phyloP scores from a whole-genome alignment of 2,888 invertebrate species.

The Ligdia adustata region DNA sequence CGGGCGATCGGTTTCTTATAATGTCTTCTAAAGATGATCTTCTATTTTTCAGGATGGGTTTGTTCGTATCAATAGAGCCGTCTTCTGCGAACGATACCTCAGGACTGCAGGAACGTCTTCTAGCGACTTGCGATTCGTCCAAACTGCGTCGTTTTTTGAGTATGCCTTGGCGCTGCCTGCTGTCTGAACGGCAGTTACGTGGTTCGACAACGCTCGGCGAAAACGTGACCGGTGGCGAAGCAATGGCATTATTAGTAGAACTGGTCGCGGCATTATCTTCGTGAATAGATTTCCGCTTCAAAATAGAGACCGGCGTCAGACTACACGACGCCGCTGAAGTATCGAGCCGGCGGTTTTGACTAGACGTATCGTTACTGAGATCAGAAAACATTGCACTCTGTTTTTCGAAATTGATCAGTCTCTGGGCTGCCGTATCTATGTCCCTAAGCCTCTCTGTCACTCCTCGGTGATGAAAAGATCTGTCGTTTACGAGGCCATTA shows the following conservation, averaged over 20 bases:
- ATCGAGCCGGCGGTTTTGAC: constrained; percentile 79
- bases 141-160: constrained; percentile 92
- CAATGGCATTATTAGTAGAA: constrained; percentile 78
- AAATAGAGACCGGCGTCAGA: constrained; percentile 85
- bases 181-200: constrained; percentile 80
- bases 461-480: constrained; percentile 62
- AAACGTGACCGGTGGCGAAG: constrained; percentile 91
- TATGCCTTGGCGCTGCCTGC: constrained; percentile 89
- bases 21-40: constrained; percentile 89
- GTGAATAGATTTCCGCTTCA: constrained; percentile 87
- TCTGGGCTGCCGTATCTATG: constrained; percentile 81
- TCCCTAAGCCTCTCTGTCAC: constrained; percentile 77
- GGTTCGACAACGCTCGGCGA: constrained; percentile 90
- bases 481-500: constrained; percentile 64
- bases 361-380: constrained; percentile 79
- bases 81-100: constrained; percentile 86
- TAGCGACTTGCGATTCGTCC: constrained; percentile 89
- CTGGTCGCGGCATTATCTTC: constrained; percentile 79
- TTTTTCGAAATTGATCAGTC: constrained; percentile 82
- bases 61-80: constrained; percentile 81
- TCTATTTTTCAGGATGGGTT: constrained; percentile 87
- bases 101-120: constrained; percentile 88
- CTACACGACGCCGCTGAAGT: constrained; percentile 62
- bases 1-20: constrained; percentile 86
- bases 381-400: constrained; percentile 83